phyloP scores from a whole-genome alignment of 2,888 invertebrate species.

The Antheraea assamensis region DNA sequence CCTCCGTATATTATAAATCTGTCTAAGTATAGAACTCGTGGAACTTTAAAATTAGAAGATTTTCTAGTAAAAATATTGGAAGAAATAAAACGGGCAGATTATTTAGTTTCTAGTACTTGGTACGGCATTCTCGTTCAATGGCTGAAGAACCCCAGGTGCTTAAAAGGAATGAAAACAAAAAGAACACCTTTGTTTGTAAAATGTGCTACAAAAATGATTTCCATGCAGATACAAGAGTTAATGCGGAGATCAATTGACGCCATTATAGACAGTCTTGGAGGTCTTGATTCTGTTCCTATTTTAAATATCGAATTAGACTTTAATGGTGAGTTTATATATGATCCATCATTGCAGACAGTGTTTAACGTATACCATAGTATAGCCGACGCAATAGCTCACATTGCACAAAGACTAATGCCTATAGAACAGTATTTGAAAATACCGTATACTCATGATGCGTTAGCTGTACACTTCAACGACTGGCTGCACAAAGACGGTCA shows the following conservation, averaged over 20 bases:
- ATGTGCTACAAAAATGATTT: slow-evolving; percentile 74
- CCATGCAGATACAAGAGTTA: slow-evolving; percentile 84
- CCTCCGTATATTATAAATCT: slow-evolving; percentile 82
- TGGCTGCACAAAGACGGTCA: slow-evolving; percentile 80
- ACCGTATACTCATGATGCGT: slow-evolving; percentile 68
- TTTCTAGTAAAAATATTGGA: slow-evolving; percentile 62
- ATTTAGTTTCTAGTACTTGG: slow-evolving; percentile 72
- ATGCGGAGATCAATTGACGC: slow-evolving; percentile 86
- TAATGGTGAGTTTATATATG: slow-evolving; percentile 78
- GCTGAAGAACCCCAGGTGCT: slow-evolving; percentile 75
- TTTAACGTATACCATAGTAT: slow-evolving; percentile 81
- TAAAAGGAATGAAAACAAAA: slow-evolving; percentile 65
- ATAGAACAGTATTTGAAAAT: slow-evolving; percentile 77
- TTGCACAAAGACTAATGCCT: slow-evolving; percentile 83
- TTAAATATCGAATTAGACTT: slow-evolving; percentile 83
- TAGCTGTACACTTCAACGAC: slow-evolving; percentile 82
- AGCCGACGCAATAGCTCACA: slow-evolving; percentile 78
- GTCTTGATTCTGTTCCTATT: slow-evolving; percentile 82
- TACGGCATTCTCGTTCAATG: slow-evolving; percentile 68
- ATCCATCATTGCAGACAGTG: slow-evolving; percentile 83
- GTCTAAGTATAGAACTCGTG: slow-evolving; percentile 65
- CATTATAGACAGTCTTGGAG: slow-evolving; percentile 80
- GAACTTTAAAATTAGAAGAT: slow-evolving; percentile 62
- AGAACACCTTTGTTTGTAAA: slow-evolving; percentile 64
- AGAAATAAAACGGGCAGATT: slow-evolving; percentile 69